A percentile compares a stretch with the other conserved stretches of the same genome.
Evolutionary conservation across 2,113 vertebrate species (phyloP).

Genomic region (Tetrax tetrax): DNA sequence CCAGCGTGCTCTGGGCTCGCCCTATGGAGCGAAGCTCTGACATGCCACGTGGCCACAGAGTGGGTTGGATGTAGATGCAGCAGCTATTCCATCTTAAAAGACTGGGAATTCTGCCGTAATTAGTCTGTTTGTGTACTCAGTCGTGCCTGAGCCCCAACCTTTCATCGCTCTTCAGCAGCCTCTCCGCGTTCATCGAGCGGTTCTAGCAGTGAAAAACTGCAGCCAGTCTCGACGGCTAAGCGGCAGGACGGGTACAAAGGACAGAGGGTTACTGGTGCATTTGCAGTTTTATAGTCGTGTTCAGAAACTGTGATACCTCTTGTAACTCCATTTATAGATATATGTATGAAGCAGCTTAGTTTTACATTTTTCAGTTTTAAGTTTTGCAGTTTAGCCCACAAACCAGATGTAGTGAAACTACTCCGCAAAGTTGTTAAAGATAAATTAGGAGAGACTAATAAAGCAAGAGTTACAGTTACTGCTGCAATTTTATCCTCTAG

Average conservation of each 20-base stretch:
- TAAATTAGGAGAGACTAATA: background rate
- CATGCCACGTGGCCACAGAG: background rate
- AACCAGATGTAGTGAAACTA: background rate
- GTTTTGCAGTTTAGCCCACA: background rate
- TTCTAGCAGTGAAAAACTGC: background rate
- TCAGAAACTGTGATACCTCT: background rate
- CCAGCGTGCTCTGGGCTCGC: background rate
- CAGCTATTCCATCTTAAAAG: background rate
- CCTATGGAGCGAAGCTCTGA: background rate
- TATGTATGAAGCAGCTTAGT: background rate
- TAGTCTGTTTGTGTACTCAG: background rate
- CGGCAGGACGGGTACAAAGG: background rate
- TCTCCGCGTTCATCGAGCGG: no score
- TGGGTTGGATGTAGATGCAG: fast-evolving
- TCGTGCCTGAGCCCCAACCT: background rate
- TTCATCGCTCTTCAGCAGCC: background rate
- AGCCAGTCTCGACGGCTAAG: background rate
- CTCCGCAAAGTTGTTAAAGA: background rate
- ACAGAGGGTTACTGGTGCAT: background rate
- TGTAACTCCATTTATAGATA: background rate
- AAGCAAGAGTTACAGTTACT: background rate
- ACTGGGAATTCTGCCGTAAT: background rate
- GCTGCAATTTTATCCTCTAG: background rate
- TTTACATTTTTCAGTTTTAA: background rate
- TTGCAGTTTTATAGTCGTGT: fast-evolving